Evolutionary conservation across 2,113 vertebrate species (phyloP).

Genomic region (Gopherus evgoodei): DNA sequence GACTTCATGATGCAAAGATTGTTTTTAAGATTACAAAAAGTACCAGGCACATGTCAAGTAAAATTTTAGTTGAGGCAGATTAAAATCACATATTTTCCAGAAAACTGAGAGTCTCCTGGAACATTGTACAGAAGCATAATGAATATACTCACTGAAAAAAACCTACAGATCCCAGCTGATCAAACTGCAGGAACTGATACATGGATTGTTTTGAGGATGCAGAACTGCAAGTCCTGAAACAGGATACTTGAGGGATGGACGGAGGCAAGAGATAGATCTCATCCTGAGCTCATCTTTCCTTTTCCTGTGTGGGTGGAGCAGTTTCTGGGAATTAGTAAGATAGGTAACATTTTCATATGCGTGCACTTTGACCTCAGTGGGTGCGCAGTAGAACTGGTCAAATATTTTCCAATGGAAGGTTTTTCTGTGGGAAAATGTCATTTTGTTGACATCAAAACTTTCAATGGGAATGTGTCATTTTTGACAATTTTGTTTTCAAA

Average conservation of each 20-base stretch:
- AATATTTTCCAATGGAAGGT: not conserved
- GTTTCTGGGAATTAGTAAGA: not conserved
- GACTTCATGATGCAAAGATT: conserved; percentile 2
- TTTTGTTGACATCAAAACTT: not conserved
- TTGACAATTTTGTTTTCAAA: not conserved
- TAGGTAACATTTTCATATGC: not conserved
- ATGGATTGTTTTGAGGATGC: not conserved
- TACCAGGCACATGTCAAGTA: conserved; percentile 1
- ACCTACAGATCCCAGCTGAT: not conserved
- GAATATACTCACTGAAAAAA: accelerated
- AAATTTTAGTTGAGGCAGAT: conserved; percentile 9
- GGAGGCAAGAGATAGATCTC: not conserved
- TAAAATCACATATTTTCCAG: not conserved
- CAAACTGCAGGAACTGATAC: not conserved
- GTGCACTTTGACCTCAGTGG: not conserved
- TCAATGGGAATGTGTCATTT: not conserved
- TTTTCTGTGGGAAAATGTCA: not conserved
- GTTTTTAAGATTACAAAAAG: not conserved
- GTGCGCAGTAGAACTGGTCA: not conserved
- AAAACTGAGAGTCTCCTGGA: not conserved
- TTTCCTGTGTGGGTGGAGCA: not conserved
- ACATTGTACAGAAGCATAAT: not conserved
- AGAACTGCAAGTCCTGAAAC: not conserved
- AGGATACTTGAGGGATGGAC: not conserved
- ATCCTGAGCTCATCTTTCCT: not conserved